Conservation (phyloP, 2,113 vertebrate species). For the Phoxinus phoxinus region DNA sequence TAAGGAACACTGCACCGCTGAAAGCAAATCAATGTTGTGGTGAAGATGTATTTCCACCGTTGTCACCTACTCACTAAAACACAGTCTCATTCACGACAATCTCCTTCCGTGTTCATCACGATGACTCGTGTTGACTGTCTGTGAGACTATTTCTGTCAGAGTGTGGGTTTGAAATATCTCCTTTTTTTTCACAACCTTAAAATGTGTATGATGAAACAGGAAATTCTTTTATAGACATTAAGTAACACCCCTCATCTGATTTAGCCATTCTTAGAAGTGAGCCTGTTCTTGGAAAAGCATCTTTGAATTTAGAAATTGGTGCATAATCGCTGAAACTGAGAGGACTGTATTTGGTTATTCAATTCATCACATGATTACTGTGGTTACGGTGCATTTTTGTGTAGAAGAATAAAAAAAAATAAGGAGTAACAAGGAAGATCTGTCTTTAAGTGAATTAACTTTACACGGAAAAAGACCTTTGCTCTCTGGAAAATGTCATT, state of each 20-base stretch:
- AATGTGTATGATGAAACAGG: neutral
- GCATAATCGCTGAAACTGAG: neutral
- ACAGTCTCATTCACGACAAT: neutral
- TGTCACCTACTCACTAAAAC: neutral
- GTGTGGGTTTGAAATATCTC: neutral
- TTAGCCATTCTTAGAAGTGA: neutral
- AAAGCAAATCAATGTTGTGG: slow-evolving; percentile 23
- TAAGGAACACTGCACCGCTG: neutral
- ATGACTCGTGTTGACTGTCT: neutral
- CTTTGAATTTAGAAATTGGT: slow-evolving; percentile 8
- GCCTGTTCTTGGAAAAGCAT: neutral
- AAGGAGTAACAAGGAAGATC: neutral
- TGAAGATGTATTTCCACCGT: neutral
- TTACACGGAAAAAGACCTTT: neutral
- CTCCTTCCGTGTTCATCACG: neutral
- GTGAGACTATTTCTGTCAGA: neutral
- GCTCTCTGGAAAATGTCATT: neutral
- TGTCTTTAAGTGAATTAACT: neutral
- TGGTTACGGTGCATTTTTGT: neutral
- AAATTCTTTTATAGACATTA: neutral
- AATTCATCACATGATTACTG: slow-evolving; percentile 12
- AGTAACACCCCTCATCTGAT: slow-evolving; percentile 10
- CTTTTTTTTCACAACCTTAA: neutral
- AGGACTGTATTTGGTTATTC: neutral
- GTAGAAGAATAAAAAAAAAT: neutral